These are phyloP conservation scores for Grammomys dolichurus DNA, from an alignment of 2,113 vertebrate species.

Conservation along the genomic window DNA sequence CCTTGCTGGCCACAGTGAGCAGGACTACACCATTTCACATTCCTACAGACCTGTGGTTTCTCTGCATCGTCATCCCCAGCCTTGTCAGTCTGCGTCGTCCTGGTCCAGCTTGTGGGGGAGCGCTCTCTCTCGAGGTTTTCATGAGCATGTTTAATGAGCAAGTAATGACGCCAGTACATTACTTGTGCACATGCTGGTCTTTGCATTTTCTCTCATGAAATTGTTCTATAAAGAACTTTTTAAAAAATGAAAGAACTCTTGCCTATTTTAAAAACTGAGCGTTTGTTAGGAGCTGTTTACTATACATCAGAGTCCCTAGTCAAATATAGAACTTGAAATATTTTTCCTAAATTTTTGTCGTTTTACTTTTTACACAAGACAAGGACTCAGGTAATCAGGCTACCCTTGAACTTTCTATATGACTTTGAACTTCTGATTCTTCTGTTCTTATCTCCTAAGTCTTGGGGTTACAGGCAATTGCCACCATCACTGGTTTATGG, in stretches of 20 bases:
- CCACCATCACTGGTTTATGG: neutral
- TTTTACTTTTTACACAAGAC: neutral
- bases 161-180: neutral
- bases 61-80: neutral
- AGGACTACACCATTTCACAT: neutral
- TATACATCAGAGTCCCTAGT: neutral
- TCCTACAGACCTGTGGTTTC: neutral
- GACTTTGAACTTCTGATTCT: neutral
- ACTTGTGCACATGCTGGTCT: neutral
- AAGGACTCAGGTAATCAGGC: neutral
- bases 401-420: neutral
- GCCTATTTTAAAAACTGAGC: neutral
- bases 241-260: neutral
- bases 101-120: neutral
- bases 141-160: neutral
- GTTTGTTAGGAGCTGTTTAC: neutral
- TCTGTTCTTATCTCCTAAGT: neutral
- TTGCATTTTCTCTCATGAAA: slow-evolving; percentile 1
- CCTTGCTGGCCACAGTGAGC: neutral
- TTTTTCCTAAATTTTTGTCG: slow-evolving; percentile 7
- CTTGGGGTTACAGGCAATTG: neutral
- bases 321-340: neutral
- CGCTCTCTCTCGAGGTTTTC: neutral
- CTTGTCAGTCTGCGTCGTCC: neutral
- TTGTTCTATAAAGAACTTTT: neutral